Percentiles rank a stretch among this genome's conserved stretches.
Conservation (phyloP, 2,113 vertebrate species). For the Tor tambroides region DNA sequence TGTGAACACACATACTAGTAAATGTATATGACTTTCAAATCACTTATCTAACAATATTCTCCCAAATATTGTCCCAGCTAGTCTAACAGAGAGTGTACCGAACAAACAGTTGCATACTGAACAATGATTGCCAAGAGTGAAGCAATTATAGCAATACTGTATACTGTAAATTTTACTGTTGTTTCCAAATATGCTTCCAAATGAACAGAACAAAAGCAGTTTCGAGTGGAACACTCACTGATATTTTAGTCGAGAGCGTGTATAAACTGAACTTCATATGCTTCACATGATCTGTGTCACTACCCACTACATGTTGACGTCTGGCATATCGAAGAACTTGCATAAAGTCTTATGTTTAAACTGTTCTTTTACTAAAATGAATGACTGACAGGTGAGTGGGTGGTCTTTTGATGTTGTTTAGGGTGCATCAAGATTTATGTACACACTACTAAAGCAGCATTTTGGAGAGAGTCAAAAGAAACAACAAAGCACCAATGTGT, state of each 20-base stretch:
- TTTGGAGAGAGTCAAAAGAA: neutral
- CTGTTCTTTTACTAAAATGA: neutral
- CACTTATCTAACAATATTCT: no score
- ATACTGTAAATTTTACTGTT: neutral
- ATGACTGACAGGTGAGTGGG: neutral
- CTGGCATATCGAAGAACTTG: neutral
- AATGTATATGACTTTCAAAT: neutral
- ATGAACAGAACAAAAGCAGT: neutral
- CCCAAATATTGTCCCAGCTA: neutral
- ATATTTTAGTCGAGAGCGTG: neutral
- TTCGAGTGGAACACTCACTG: neutral
- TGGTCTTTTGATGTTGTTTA: neutral
- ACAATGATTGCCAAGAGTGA: neutral
- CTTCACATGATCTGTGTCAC: neutral
- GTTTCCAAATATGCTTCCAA: neutral
- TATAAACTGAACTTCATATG: neutral
- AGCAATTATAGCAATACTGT: neutral
- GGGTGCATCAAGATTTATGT: neutral
- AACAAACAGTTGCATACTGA: neutral
- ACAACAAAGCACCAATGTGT: neutral
- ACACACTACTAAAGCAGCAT: neutral
- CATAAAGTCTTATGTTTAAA: neutral
- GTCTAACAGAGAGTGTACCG: neutral
- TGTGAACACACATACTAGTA: neutral
- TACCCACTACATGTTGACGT: neutral